phyloP scores from a whole-genome alignment of 2,888 invertebrate species.

The Drosophila differens region DNA sequence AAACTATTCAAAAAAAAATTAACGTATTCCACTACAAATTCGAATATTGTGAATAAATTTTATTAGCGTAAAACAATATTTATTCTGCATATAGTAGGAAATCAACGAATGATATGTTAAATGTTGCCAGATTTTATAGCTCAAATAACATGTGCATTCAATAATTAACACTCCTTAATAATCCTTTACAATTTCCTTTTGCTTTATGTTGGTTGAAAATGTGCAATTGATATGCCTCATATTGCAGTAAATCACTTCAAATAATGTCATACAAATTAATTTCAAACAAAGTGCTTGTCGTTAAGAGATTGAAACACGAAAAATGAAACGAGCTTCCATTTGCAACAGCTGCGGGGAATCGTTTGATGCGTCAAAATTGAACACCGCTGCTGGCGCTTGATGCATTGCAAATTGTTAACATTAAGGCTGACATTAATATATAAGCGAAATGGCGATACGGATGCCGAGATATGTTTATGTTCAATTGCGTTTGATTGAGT shows the following conservation, averaged over 20 bases:
- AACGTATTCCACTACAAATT: neutral
- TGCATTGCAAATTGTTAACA: slow-evolving; percentile 73
- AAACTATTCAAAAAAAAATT: neutral
- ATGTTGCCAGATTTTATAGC: neutral
- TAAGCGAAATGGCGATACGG: slow-evolving; percentile 31
- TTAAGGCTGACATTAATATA: slow-evolving; percentile 52
- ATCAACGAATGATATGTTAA: neutral
- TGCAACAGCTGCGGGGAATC: slow-evolving; percentile 17
- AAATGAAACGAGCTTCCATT: slow-evolving; percentile 37
- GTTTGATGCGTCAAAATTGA: slow-evolving; percentile 13
- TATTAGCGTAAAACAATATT: neutral
- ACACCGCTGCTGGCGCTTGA: slow-evolving; percentile 28
- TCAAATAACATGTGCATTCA: neutral
- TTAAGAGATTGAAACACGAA: slow-evolving; percentile 38
- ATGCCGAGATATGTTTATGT: slow-evolving; percentile 41
- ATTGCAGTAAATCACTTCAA: slow-evolving; percentile 46
- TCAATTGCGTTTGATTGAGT: slow-evolving; percentile 56
- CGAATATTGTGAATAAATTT: neutral
- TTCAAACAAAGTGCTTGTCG: slow-evolving; percentile 56
- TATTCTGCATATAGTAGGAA: neutral
- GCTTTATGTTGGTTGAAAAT: slow-evolving; percentile 7
- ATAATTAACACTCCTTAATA: slow-evolving; percentile 24
- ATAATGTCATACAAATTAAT: slow-evolving; percentile 66
- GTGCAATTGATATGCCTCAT: slow-evolving; percentile 29
- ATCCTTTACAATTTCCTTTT: slow-evolving; percentile 6